These are phyloP conservation scores for Xiphias gladius DNA, from an alignment of 2,113 vertebrate genomes.

Conservation along the genomic window DNA sequence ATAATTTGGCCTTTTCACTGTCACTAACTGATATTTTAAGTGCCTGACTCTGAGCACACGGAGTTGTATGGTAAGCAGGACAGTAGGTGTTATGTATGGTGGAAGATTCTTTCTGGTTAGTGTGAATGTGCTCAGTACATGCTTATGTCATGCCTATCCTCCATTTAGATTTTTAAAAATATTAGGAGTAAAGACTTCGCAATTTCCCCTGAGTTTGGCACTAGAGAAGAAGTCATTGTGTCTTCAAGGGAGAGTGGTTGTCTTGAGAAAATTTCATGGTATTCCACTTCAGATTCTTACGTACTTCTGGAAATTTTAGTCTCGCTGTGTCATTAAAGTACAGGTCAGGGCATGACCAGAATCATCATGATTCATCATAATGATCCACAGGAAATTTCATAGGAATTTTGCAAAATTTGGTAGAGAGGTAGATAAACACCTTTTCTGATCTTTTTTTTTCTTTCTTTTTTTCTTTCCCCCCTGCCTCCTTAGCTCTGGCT, in stretches of 20 bases:
- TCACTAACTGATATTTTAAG: too few relatives aligned
- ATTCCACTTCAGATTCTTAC: not conserved
- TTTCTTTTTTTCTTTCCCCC: not conserved
- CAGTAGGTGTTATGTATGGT: too few relatives aligned
- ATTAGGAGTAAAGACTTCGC: too few relatives aligned
- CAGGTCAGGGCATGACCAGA: not conserved
- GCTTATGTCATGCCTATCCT: too few relatives aligned
- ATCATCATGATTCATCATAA: not conserved
- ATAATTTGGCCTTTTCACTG: too few relatives aligned
- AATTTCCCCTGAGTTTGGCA: not conserved
- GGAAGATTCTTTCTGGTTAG: too few relatives aligned
- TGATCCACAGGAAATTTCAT: not conserved
- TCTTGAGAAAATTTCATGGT: not conserved
- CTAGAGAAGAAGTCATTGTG: not conserved
- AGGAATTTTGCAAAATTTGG: not conserved
- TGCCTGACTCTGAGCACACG: too few relatives aligned
- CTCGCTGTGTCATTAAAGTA: too few relatives aligned
- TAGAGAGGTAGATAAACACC: not conserved
- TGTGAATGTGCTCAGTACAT: too few relatives aligned
- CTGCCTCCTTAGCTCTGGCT: constrained; percentile 86
- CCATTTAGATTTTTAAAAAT: too few relatives aligned
- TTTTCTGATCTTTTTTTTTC: not conserved
- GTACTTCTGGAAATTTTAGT: too few relatives aligned
- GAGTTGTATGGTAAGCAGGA: too few relatives aligned
- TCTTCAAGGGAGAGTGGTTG: not conserved